Evolutionary conservation across 2,113 vertebrate genomes (phyloP), one percentile per base, ranked within the genome.

Genomic region (Falco punctatus): DNA sequence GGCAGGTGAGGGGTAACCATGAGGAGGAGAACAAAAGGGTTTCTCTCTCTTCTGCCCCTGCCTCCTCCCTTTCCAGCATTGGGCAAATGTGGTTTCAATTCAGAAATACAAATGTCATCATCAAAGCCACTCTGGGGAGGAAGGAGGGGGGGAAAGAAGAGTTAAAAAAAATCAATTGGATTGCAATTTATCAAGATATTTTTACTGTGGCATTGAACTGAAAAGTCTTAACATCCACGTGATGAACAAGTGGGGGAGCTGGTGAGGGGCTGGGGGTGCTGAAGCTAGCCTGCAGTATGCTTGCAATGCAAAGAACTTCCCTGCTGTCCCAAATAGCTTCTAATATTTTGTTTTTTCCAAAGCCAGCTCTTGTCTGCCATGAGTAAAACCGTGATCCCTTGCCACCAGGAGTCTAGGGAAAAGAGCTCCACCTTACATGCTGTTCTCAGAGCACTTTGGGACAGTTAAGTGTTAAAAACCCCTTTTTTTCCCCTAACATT

Each of bases 1-100:
- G 83, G 58, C 94, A 98, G 97, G 78, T 95, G 87, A 91, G 35
- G 57, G 64, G 52, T 51, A 90, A n/a, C 69, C 12, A 59, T 6
- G 9, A 96, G 66, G 26, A 95, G 27, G 82, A 96, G 92, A 97
- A 97, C 97, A 97, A 97, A 97, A 95, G 79, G 28, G 51, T 92
- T 95, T 95, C 80, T 96, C 52, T 91, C 51, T 92, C 42, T 80
- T 79, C 69, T 92, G 57, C 62, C 78, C 55, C 44, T 77, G 28
- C 71, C 57, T 96, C 18, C 48, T 26, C 18, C 16, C 27, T 90
- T 83, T 13, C 0, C 72, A 92, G 54, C 32, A 21, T 14, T 40
- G 48, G 89, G 72, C 44, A 84, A 95, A 96, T 95, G 72, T 96
- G 67, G 58, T 95, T 94, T 96, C 87, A 92, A 97, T 97, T 97